Evolutionary conservation across 1,140 invertebrate species (phyloP).

Genomic region (Drosophila bocqueti): DNA sequence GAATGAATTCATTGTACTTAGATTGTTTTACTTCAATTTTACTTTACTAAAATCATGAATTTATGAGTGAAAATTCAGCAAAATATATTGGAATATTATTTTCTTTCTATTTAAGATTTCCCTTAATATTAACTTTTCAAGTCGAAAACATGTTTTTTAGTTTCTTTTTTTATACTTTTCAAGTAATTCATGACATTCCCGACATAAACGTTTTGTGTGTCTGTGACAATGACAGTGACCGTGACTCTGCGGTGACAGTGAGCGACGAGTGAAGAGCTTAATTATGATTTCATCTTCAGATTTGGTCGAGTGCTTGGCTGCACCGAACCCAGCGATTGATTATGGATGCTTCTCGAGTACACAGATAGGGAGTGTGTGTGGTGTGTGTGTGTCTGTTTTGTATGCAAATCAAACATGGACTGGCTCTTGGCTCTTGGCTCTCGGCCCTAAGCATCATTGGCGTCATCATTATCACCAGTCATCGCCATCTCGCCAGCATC

Average conservation of each 20-base stretch:
- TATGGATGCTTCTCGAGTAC: conserved; percentile 37
- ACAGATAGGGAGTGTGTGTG: conserved; percentile 26
- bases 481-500: conserved; percentile 20
- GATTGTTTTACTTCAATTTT: too few relatives aligned
- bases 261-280: conserved; percentile 48
- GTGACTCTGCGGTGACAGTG: conserved; percentile 39
- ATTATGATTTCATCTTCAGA: conserved; percentile 49
- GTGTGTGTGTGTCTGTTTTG: conserved; percentile 27
- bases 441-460: conserved; percentile 11
- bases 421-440: conserved; percentile 13
- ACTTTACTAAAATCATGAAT: not conserved
- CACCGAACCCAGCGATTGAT: conserved; percentile 38
- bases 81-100: not conserved
- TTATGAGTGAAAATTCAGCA: not conserved
- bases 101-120: too few relatives aligned
- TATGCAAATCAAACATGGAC: conserved; percentile 46
- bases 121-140: too few relatives aligned
- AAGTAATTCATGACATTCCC: not conserved
- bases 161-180: not conserved
- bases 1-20: not conserved
- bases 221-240: conserved; percentile 44
- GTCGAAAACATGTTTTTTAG: too few relatives aligned
- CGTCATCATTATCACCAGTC: conserved; percentile 11
- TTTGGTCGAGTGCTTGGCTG: conserved; percentile 29
- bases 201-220: conserved; percentile 18